Conservation (phyloP, 2,113 vertebrate species). For the Sinocyclocheilus rhinocerous region DNA sequence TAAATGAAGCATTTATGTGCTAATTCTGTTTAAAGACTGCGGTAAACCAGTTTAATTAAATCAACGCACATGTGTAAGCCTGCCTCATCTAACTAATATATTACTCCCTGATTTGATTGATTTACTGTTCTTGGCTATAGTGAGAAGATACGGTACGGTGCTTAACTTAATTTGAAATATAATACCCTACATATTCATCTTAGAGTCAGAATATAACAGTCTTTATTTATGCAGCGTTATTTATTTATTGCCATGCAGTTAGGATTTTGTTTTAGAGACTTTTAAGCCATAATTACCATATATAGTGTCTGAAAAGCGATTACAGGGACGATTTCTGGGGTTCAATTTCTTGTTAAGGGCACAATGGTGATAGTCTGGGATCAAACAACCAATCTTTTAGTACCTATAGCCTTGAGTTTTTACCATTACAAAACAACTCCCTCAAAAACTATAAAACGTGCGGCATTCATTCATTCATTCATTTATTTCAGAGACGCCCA, state of each 20-base stretch:
- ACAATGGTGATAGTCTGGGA: neutral
- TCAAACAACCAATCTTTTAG: neutral
- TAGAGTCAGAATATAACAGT: neutral
- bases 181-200: neutral
- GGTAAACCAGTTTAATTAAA: conserved; percentile 19
- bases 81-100: conserved; percentile 12
- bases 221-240: neutral
- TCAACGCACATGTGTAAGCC: neutral
- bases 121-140: conserved; percentile 13
- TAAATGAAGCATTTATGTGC: conserved; percentile 3
- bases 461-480: no score
- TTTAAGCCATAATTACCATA: neutral
- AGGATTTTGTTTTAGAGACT: neutral
- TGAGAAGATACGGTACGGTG: neutral
- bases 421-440: no score
- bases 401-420: neutral
- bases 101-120: conserved; percentile 9
- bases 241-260: neutral
- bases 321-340: neutral
- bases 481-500: no score
- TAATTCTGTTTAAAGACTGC: neutral
- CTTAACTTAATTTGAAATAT: conserved; percentile 30
- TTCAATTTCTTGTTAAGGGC: neutral
- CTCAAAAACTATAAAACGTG: no score
- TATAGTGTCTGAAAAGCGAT: neutral